Base-by-base conservation (phyloP, 2,797 vertebrate species). In the Artibeus jamaicensis region DNA sequence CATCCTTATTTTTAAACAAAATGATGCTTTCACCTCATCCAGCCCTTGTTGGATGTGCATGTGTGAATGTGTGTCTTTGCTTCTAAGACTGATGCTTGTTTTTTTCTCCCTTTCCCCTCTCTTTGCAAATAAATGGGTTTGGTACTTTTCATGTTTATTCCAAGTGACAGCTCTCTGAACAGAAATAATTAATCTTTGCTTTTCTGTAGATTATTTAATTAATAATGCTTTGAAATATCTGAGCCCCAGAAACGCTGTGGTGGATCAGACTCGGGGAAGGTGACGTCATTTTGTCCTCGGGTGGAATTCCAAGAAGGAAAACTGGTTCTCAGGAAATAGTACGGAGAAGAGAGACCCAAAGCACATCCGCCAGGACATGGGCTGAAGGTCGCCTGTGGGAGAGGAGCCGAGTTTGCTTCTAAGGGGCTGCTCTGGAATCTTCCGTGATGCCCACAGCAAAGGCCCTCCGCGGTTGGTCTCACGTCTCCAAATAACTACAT, bases 91-190 rank as follows among this genome's bases (percentile, higher is more conserved):
- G 24, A 39, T 37, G 2, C 37, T 91, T 65, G 32, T 14, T 70
- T 12, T 67, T 79, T 15, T 39, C 12, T 22, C 29, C 6, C 18
- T 14, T 44, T 57, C 48, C 5, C 5, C 21, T 65, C 59, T 55
- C 32, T 88, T 26, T 24, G 16, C 46, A 67, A 79, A 68, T 62
- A 88, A 96, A 73, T 24, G 86, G 86, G 37, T 76, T 85, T 86
- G 42, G n/a, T 16, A 29, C 32, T 71, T 59, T 48, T 32, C 29
- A 0, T 8, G 10, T 53, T 93, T 67, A 19, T 19, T 55, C 15
- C 48, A 46, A 82, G 62, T 76, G 21, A 73, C 18, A 50, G 15
- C 12, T 53, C 6, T 96, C 57, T 65, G 29, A 67, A 53, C 39
- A 55, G 34, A 81, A 83, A 48, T 9, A 22, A 73, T 67, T 50